Percentiles rank a stretch among this genome's conserved stretches.
Conservation (phyloP, 2,797 vertebrate species). For the Spea hammondii region DNA sequence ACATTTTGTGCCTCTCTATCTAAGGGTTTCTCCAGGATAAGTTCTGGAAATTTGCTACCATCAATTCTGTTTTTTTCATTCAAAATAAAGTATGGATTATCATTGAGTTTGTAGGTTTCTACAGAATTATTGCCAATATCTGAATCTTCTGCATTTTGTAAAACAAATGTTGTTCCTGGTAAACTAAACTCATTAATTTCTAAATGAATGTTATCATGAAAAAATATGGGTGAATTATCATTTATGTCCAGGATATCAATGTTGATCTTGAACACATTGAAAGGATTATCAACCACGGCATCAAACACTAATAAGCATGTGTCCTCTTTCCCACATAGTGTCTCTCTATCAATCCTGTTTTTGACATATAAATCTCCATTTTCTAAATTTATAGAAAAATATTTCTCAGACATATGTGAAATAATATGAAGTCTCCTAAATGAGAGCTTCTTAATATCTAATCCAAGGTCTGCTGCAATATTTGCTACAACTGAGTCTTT, state of each 20-base stretch:
- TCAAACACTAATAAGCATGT: constrained; percentile 59
- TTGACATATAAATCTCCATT: no score
- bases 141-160: no score
- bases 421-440: no score
- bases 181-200: constrained; percentile 64
- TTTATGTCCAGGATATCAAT: constrained; percentile 54
- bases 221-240: constrained; percentile 67
- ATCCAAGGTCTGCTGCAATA: no score
- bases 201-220: constrained; percentile 60
- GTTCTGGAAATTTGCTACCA: neutral
- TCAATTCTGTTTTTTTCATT: neutral
- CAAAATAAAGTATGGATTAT: constrained; percentile 5
- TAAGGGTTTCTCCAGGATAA: constrained; percentile 3
- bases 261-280: constrained; percentile 57
- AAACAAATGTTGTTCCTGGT: constrained; percentile 49
- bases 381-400: no score
- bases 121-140: no score
- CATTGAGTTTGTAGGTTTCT: neutral
- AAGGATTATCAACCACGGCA: constrained; percentile 48
- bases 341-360: constrained; percentile 47
- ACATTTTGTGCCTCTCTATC: constrained; percentile 7
- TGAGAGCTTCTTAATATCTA: no score
- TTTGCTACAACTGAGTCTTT: no score
- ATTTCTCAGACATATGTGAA: no score
- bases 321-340: constrained; percentile 52